phyloP scores from a whole-genome alignment of 1,140 invertebrate genomes.

The Pinna nobilis region DNA sequence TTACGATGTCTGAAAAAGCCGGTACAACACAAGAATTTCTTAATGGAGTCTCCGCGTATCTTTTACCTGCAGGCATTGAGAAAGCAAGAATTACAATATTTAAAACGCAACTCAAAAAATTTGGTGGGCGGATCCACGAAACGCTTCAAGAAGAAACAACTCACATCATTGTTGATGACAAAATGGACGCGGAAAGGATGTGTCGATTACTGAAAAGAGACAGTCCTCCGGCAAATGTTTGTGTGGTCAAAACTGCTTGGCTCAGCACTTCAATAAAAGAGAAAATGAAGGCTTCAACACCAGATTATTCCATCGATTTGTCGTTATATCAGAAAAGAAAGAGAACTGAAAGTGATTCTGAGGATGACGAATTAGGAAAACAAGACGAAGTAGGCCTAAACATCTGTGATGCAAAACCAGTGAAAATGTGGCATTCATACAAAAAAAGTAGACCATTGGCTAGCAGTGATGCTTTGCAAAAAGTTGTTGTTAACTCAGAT shows the following conservation, averaged over 20 bases:
- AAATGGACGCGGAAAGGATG: conserved; percentile 65
- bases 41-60: no score
- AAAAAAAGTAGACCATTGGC: conserved; percentile 34
- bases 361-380: neutral
- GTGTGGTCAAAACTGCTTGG: conserved; percentile 69
- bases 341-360: conserved; percentile 4
- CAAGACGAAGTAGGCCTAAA: neutral
- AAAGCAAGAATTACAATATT: conserved; percentile 69
- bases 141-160: conserved; percentile 38
- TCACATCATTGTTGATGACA: conserved; percentile 69
- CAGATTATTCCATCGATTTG: conserved; percentile 44
- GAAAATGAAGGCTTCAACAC: conserved; percentile 50
- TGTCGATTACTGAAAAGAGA: conserved; percentile 62
- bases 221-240: conserved; percentile 41
- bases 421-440: conserved; percentile 55
- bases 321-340: neutral
- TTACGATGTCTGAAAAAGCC: no score
- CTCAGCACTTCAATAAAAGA: conserved; percentile 68
- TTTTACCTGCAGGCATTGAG: conserved; percentile 68
- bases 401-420: conserved; percentile 14
- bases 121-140: conserved; percentile 55
- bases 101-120: conserved; percentile 61
- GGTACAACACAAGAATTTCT: no score
- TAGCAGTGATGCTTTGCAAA: conserved; percentile 4
- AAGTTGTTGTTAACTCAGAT: conserved; percentile 44